A percentile compares a stretch with the other conserved stretches of the same genome.
Conservation (phyloP, 2,797 vertebrate genomes). For the Heteromormyrus szaboi region DNA sequence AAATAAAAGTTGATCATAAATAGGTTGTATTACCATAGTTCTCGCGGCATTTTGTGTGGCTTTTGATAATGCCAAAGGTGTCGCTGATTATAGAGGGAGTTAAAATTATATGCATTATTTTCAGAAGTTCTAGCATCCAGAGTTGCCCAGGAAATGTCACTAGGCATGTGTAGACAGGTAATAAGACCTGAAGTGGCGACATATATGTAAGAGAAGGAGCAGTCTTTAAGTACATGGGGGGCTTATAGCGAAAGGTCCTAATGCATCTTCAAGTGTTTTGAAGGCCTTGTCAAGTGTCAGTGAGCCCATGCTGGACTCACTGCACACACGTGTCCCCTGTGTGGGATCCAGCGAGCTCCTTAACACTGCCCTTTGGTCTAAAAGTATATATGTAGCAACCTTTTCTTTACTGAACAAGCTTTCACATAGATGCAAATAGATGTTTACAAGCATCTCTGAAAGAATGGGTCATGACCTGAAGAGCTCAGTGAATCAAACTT, state of each 20-base stretch:
- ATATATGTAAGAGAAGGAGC: background rate
- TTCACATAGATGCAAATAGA: background rate
- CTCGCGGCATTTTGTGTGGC: constrained; percentile 6
- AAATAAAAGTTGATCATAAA: background rate
- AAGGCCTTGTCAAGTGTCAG: background rate
- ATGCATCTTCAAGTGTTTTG: background rate
- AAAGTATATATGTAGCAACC: background rate
- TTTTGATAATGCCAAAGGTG: constrained; percentile 13
- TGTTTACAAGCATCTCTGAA: background rate
- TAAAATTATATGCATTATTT: background rate
- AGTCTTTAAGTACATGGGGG: background rate
- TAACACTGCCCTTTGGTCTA: background rate
- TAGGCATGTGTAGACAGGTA: background rate
- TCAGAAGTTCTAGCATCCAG: background rate
- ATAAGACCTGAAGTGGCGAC: too few relatives aligned
- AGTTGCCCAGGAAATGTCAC: constrained; percentile 6
- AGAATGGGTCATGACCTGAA: background rate
- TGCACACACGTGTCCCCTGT: background rate
- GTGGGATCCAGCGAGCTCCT: background rate
- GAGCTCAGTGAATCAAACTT: background rate
- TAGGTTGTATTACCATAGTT: background rate
- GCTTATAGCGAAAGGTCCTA: background rate
- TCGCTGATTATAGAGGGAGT: background rate
- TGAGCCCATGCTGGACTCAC: background rate
- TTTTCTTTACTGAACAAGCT: background rate